These are phyloP conservation scores for Lochmaea capreae DNA, from an alignment of 2,888 invertebrate genomes.

Conservation along the genomic window DNA sequence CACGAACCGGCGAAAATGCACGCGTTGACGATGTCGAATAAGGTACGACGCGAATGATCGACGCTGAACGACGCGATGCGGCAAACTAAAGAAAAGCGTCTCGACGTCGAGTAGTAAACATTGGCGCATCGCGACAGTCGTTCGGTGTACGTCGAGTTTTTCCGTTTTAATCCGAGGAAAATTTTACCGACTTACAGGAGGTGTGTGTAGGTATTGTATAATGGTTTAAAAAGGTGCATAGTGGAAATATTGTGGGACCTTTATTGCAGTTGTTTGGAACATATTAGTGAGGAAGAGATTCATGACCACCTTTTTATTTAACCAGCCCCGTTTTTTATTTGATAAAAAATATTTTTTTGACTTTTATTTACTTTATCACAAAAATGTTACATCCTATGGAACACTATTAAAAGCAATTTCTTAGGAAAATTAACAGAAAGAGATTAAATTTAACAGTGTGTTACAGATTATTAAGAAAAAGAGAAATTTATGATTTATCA, in stretches of 20 bases:
- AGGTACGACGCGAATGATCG: background rate
- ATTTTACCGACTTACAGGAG: conserved; percentile 42
- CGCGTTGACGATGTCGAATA: too few species aligned
- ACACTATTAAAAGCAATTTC: too few species aligned
- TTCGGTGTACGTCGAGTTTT: conserved; percentile 38
- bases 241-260: conserved; percentile 13
- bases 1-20: conserved; percentile 15
- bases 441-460: too few species aligned
- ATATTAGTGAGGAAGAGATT: too few species aligned
- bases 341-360: too few species aligned
- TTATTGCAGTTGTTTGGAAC: conserved; percentile 14
- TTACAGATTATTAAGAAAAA: too few species aligned
- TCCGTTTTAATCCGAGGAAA: conserved; percentile 49
- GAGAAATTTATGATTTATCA: too few species aligned
- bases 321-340: too few species aligned
- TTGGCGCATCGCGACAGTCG: conserved; percentile 62
- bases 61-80: conserved; percentile 54
- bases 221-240: conserved; percentile 36
- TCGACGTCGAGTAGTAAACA: conserved; percentile 62
- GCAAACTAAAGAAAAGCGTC: conserved; percentile 63
- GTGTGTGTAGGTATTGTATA: conserved; percentile 20
- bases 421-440: too few species aligned
- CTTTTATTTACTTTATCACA: too few species aligned
- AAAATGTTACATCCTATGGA: too few species aligned
- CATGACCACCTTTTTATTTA: too few species aligned